Evolutionary conservation across 1,140 invertebrate species (phyloP).

Genomic region (Acromyrmex charruanus): DNA sequence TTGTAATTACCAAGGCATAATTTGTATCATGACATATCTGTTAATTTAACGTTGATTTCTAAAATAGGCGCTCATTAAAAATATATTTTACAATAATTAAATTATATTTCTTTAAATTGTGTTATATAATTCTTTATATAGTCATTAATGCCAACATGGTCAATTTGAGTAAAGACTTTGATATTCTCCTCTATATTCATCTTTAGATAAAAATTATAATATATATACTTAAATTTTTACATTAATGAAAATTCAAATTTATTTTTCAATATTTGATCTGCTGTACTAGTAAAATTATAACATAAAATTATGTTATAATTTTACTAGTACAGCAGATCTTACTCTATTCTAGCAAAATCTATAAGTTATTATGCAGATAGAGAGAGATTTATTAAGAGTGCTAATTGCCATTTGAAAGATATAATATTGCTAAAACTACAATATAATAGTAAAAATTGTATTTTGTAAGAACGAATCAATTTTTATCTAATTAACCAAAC

Average conservation of each 20-base stretch:
- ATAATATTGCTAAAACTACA: too few species aligned
- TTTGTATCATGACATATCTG: not conserved
- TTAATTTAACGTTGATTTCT: not conserved
- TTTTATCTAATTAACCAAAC: too few species aligned
- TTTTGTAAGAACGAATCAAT: too few species aligned
- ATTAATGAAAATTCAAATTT: not conserved
- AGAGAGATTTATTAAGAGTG: too few species aligned
- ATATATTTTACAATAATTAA: slow-evolving; percentile 3
- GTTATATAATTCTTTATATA: not conserved
- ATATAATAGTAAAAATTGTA: too few species aligned
- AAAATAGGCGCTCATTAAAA: not conserved
- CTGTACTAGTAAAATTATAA: too few species aligned
- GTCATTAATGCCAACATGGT: not conserved
- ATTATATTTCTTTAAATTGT: not conserved
- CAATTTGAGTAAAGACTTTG: slow-evolving; percentile 15
- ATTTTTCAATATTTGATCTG: not conserved
- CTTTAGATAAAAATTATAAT: not conserved
- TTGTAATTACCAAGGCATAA: not conserved
- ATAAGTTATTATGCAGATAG: too few species aligned
- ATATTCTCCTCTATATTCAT: not conserved
- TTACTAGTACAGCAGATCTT: too few species aligned
- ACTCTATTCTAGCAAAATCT: too few species aligned
- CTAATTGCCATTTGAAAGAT: too few species aligned
- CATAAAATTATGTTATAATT: too few species aligned
- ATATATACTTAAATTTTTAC: not conserved